phyloP scores from a whole-genome alignment of 2,888 invertebrate genomes.

The Mythimna albipuncta region DNA sequence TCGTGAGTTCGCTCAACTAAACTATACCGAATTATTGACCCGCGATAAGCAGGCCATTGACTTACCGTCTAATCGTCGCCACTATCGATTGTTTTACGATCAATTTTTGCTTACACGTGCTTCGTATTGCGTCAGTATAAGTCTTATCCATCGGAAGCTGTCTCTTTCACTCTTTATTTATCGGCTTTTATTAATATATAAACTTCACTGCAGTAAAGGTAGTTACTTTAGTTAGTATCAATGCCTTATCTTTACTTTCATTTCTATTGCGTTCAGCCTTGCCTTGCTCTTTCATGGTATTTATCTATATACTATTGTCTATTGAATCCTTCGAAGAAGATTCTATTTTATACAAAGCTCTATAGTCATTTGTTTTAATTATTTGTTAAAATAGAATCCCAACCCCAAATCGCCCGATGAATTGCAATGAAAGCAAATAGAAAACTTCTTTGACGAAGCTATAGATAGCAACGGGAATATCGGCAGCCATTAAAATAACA shows the following conservation, averaged over 20 bases:
- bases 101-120: conserved; percentile 67
- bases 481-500: conserved; percentile 86
- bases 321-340: background rate
- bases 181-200: conserved; percentile 37
- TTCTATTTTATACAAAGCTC: background rate
- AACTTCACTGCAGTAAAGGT: conserved; percentile 19
- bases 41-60: conserved; percentile 81
- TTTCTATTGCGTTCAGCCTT: background rate
- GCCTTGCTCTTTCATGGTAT: background rate
- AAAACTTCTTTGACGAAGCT: conserved; percentile 56
- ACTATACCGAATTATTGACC: conserved; percentile 78
- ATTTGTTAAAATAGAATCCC: conserved; percentile 31
- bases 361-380: conserved; percentile 42
- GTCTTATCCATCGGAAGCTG: conserved; percentile 43
- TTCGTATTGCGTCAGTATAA: conserved; percentile 63
- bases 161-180: conserved; percentile 31
- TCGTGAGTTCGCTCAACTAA: conserved; percentile 72
- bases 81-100: conserved; percentile 72
- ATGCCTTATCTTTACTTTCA: conserved; percentile 3
- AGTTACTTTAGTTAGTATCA: background rate
- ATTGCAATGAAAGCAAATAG: conserved; percentile 57
- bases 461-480: conserved; percentile 64
- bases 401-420: conserved; percentile 44
- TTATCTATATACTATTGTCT: background rate
- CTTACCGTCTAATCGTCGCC: conserved; percentile 69